Percentiles rank a stretch among this genome's conserved stretches.
Conservation (phyloP, 2,888 invertebrate genomes). For the Ophion ellenae region DNA sequence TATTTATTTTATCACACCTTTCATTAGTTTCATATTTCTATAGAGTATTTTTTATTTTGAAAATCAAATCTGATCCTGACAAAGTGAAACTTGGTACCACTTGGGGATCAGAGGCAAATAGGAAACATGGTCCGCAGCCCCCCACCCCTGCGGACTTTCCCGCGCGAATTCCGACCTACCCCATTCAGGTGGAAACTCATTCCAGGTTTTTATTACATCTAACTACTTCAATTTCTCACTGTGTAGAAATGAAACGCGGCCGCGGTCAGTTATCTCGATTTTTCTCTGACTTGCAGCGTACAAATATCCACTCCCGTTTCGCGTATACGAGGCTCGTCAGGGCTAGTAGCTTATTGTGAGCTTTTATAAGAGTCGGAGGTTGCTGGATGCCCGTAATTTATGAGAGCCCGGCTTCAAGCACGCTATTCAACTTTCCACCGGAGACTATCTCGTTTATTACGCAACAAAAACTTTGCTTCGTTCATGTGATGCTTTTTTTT, state of each 20-base stretch:
- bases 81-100: neutral
- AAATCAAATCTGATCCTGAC: neutral
- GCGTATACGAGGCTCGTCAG: neutral
- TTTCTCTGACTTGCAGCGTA: neutral
- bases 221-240: neutral
- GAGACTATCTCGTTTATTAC: slow-evolving; percentile 56
- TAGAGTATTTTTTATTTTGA: neutral
- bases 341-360: slow-evolving; percentile 36
- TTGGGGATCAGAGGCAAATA: neutral
- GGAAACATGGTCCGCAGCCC: neutral
- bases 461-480: slow-evolving; percentile 42
- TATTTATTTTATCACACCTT: neutral
- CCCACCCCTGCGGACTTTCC: neutral
- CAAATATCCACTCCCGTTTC: neutral
- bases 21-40: neutral
- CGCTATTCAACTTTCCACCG: slow-evolving; percentile 50
- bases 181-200: neutral
- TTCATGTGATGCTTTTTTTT: slow-evolving; percentile 16
- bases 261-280: neutral
- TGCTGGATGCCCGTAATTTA: slow-evolving; percentile 43
- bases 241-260: neutral
- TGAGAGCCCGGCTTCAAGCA: slow-evolving; percentile 27
- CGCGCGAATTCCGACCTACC: neutral
- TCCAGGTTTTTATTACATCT: neutral
- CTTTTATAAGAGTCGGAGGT: slow-evolving; percentile 56